Percentiles rank a stretch among this genome's conserved stretches.
Evolutionary conservation across 2,888 invertebrate species (phyloP).

Genomic region (Ophion ellenae): DNA sequence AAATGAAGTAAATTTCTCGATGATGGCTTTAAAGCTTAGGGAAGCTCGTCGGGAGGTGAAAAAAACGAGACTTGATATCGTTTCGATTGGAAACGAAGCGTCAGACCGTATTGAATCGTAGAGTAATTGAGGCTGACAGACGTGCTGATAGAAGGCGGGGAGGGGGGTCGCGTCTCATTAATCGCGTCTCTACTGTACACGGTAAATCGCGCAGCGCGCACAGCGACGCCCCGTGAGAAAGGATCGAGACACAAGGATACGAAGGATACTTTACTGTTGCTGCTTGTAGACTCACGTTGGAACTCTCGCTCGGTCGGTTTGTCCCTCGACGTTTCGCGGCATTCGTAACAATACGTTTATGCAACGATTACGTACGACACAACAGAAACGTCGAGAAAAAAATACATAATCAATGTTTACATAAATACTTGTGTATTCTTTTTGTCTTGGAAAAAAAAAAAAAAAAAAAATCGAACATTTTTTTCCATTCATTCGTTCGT

Average conservation of each 20-base stretch:
- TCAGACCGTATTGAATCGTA: too few species aligned
- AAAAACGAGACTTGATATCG: too few species aligned
- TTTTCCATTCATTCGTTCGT: not conserved
- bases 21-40: too few species aligned
- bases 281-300: slow-evolving; percentile 46
- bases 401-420: not conserved
- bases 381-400: not conserved
- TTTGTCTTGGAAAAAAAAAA: too few species aligned
- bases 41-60: too few species aligned
- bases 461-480: not conserved
- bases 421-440: not conserved
- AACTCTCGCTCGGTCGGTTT: slow-evolving; percentile 39
- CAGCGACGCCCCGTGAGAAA: slow-evolving; percentile 56
- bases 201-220: slow-evolving; percentile 18
- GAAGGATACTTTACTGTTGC: slow-evolving; percentile 43
- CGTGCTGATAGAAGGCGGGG: too few species aligned
- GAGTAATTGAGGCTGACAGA: too few species aligned
- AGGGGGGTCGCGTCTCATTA: too few species aligned
- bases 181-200: slow-evolving; percentile 16
- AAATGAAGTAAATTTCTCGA: not conserved
- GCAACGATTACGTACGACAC: not conserved
- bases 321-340: slow-evolving; percentile 7
- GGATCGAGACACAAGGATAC: slow-evolving; percentile 51
- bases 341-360: slow-evolving; percentile 15
- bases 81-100: too few species aligned